Percentiles rank a stretch among this genome's conserved stretches.
phyloP scores from a whole-genome alignment of 2,888 invertebrate species.

The Parnassius smintheus region DNA sequence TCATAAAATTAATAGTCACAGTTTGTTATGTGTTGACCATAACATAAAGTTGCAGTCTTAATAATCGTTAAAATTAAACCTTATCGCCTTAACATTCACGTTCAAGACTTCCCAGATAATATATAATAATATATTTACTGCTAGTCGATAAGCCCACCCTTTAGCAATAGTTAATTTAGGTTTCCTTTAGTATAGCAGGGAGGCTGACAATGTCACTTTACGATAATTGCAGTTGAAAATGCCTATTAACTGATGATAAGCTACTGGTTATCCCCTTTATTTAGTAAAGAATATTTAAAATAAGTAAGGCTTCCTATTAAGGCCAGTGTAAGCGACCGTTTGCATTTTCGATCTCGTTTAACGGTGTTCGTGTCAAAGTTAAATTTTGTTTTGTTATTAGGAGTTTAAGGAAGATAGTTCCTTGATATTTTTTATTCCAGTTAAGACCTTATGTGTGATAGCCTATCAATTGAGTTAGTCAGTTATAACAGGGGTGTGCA shows the following conservation, averaged over 20 bases:
- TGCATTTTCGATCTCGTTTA: conserved; percentile 48
- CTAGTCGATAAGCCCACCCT: conserved; percentile 39
- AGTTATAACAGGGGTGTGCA: conserved; percentile 57
- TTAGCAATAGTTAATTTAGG: conserved; percentile 38
- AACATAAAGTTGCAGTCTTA: neutral
- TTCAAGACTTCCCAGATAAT: conserved; percentile 14
- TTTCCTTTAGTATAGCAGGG: conserved; percentile 41
- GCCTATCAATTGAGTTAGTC: conserved; percentile 57
- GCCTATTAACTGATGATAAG: conserved; percentile 51
- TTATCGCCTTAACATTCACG: conserved; percentile 13
- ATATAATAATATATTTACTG: conserved; percentile 23
- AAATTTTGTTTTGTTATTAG: conserved; percentile 25
- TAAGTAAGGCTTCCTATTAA: conserved; percentile 49
- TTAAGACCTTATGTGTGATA: conserved; percentile 32
- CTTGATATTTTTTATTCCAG: conserved; percentile 29
- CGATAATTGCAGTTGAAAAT: conserved; percentile 58
- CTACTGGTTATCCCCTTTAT: conserved; percentile 47
- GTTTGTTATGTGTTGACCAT: neutral
- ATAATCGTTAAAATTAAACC: conserved; percentile 7
- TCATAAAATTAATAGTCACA: neutral
- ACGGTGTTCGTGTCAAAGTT: conserved; percentile 29
- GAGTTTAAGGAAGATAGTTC: conserved; percentile 28
- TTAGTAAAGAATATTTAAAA: conserved; percentile 51
- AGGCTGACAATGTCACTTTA: conserved; percentile 55
- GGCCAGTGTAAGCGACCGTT: conserved; percentile 43